phyloP scores from a whole-genome alignment of 1,140 invertebrate genomes.

The Orchesella cincta region DNA sequence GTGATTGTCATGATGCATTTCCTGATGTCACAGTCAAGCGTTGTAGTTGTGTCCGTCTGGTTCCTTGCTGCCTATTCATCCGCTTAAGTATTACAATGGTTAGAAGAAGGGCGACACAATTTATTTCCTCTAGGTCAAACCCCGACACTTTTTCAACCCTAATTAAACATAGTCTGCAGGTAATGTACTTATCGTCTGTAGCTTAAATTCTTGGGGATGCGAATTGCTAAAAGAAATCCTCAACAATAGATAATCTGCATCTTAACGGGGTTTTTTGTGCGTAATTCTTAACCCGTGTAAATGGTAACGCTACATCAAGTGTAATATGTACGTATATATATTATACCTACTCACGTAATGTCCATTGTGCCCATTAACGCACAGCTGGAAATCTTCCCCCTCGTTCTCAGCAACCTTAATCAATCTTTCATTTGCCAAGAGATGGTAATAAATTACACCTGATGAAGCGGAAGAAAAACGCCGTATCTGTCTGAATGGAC shows the following conservation, averaged over 20 bases:
- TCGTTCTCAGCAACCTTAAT: conserved; percentile 5
- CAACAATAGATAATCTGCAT: background rate
- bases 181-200: background rate
- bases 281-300: background rate
- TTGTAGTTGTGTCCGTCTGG: background rate
- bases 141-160: background rate
- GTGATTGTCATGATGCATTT: background rate
- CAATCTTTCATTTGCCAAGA: conserved; percentile 11
- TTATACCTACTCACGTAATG: too few species aligned
- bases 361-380: conserved; percentile 13
- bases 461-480: conserved; percentile 15
- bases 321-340: background rate
- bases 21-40: background rate
- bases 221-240: too few species aligned
- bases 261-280: background rate
- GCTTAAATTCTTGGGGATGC: background rate
- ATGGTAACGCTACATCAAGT: background rate
- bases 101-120: background rate
- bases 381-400: conserved; percentile 2
- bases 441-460: conserved; percentile 22
- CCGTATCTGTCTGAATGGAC: background rate
- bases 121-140: conserved; percentile 20
- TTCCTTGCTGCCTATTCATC: background rate
- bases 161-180: background rate
- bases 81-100: background rate